Conservation (phyloP, 1,140 invertebrate species). For the Maconellicoccus hirsutus region DNA sequence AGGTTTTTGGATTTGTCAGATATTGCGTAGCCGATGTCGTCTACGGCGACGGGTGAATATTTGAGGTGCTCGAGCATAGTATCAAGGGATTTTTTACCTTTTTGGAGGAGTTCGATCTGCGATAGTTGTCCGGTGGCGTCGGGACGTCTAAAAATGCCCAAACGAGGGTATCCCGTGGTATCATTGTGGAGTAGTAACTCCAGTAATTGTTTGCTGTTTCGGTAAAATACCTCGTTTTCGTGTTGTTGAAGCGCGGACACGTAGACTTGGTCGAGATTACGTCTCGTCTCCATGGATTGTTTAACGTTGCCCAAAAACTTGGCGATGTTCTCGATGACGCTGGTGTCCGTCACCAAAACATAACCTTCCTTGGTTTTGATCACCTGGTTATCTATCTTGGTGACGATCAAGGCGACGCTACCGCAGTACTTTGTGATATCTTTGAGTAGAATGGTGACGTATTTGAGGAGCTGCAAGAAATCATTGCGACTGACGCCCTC, state of each 20-base stretch:
- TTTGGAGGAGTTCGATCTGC: not conserved
- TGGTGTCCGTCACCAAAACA: not conserved
- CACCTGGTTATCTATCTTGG: slow-evolving; percentile 27
- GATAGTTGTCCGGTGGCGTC: not conserved
- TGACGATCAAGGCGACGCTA: slow-evolving; percentile 26
- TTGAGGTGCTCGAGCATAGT: not conserved
- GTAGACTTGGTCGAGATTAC: not conserved
- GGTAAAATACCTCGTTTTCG: not conserved
- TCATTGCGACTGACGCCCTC: slow-evolving; percentile 24
- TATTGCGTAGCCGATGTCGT: slow-evolving; percentile 26
- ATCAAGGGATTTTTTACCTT: not conserved
- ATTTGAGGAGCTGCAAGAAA: slow-evolving; percentile 25
- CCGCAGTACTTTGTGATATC: slow-evolving; percentile 25
- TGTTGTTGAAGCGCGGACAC: too few species aligned
- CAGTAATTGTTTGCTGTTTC: not conserved
- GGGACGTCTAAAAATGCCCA: not conserved
- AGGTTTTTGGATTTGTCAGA: slow-evolving; percentile 23
- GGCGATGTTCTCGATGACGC: slow-evolving; percentile 1
- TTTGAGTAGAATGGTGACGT: slow-evolving; percentile 24
- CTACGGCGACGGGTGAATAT: not conserved
- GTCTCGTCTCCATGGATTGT: not conserved
- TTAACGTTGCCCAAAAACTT: not conserved
- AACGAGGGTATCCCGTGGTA: not conserved
- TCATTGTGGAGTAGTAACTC: not conserved
- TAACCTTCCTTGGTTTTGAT: not conserved